A percentile compares a stretch with the other conserved stretches of the same genome.
Evolutionary conservation across 2,113 vertebrate genomes (phyloP).

Genomic region (Crotalus helleri): DNA sequence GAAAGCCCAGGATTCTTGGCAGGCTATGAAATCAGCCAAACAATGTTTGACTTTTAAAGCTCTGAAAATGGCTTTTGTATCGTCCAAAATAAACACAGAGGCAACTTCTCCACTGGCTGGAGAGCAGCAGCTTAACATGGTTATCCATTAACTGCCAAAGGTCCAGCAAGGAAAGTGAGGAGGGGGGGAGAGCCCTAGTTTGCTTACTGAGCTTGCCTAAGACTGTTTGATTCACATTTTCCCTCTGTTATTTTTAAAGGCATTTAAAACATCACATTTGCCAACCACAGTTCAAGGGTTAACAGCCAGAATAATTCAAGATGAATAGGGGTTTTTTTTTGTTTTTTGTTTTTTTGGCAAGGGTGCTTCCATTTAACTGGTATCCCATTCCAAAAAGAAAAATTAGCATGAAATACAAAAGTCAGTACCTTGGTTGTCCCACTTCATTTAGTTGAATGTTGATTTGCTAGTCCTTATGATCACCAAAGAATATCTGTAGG

Average conservation of each 20-base stretch:
- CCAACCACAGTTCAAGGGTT: neutral
- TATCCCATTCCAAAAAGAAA: neutral
- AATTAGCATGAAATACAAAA: neutral
- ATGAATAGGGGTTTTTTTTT: neutral
- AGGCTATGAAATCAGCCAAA: constrained; percentile 27
- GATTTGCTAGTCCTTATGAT: too few species aligned
- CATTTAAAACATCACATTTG: neutral
- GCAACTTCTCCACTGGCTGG: neutral
- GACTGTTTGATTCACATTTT: neutral
- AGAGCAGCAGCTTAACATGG: constrained; percentile 48
- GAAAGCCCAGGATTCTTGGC: constrained; percentile 47
- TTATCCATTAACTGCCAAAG: constrained; percentile 27
- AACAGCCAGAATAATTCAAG: neutral
- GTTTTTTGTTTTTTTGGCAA: neutral
- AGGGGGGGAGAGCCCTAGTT: neutral
- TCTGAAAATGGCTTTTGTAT: constrained; percentile 33
- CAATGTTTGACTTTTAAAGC: constrained; percentile 54
- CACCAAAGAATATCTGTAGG: neutral
- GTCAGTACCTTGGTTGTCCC: too few species aligned
- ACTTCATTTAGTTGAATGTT: neutral
- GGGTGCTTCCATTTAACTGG: neutral
- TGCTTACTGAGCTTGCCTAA: neutral
- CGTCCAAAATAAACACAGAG: constrained; percentile 55
- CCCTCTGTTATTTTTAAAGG: neutral
- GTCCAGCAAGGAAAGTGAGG: constrained; percentile 35